Evolutionary conservation across 2,797 vertebrate genomes (phyloP), one percentile per base, ranked within the genome.

Genomic region (Takifugu rubripes): DNA sequence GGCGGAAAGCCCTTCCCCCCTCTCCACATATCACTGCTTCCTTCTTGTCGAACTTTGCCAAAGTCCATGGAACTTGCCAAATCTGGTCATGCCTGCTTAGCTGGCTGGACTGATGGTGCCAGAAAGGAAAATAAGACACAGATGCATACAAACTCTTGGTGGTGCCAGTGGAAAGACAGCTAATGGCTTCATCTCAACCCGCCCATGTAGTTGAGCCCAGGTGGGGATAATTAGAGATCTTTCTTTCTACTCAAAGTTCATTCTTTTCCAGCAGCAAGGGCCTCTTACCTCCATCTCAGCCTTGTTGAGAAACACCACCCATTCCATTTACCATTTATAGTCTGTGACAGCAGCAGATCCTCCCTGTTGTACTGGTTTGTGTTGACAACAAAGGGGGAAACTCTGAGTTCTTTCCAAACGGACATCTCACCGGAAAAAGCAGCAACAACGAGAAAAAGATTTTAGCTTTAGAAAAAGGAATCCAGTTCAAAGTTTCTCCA

Each of bases 81-180:
- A 94, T 94, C 87, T 68, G 88, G 95, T 96, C 94, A 97, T 93
- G 94, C 93, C 95, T 96, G 94, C 95, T 98, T 98, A 96, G 94
- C 93, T 93, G 86, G 90, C 92, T 91, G 92, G 82, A 95, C 92
- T 94, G 93, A 96, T 95, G 93, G 93, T 94, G 94, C 95, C 95
- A 97, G 93, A 89, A 95, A 93, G 91, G 93, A 94, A 95, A 98
- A 98, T 95, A 95, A 98, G 96, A 96, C 96, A 96, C 96, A 98
- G 95, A 98, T 98, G 95, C 95, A 97, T 96, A 95, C 94, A 94
- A 95, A 94, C 92, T 94, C 93, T 93, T 93, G 86, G 91, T 92
- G 91, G 91, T 95, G 95, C 94, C 95, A 97, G 93, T 91, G 90
- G 90, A 92, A 89, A 93, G 94, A 96, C 94, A 96, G 94, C 92